Percentiles rank a stretch among this genome's conserved stretches.
Evolutionary conservation across 2,113 vertebrate species (phyloP).

Genomic region (Solea solea): DNA sequence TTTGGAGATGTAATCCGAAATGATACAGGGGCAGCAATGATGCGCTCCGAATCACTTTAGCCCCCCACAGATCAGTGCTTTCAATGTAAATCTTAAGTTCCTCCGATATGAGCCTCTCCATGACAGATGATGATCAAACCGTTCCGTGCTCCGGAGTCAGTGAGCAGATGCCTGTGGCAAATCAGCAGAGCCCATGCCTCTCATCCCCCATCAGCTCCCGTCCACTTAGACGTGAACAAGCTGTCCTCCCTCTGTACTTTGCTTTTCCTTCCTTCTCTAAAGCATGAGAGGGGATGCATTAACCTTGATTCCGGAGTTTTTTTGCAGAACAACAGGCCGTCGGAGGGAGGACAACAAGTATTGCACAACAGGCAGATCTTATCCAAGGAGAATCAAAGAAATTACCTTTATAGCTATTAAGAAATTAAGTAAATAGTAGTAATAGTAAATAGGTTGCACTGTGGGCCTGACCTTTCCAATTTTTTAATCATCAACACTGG

Average conservation of each 20-base stretch:
- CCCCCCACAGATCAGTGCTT: constrained; percentile 51
- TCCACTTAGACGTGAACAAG: constrained; percentile 55
- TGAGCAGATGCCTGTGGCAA: constrained; percentile 17
- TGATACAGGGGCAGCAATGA: constrained; percentile 43
- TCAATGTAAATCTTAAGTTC: constrained; percentile 42
- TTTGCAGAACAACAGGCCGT: constrained; percentile 25
- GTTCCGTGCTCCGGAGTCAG: constrained; percentile 17
- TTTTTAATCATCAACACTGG: too few species aligned
- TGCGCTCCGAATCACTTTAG: constrained; percentile 47
- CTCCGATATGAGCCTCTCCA: constrained; percentile 38
- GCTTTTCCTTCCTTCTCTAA: constrained; percentile 12
- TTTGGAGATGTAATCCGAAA: constrained; percentile 62
- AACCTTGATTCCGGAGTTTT: constrained; percentile 49
- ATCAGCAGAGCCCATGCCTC: constrained; percentile 12
- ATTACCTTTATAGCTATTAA: too few species aligned
- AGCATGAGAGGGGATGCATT: constrained; percentile 48
- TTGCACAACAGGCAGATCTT: not conserved
- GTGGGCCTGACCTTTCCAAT: too few species aligned
- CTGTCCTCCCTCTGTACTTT: constrained; percentile 36
- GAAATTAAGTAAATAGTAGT: too few species aligned
- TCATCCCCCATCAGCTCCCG: constrained; percentile 23
- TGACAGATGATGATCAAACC: constrained; percentile 35
- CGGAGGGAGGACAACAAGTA: not conserved
- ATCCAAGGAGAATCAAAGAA: too few species aligned
- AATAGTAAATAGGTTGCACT: too few species aligned